Conservation (phyloP, 2,797 vertebrate genomes). For the Psittacula echo region DNA sequence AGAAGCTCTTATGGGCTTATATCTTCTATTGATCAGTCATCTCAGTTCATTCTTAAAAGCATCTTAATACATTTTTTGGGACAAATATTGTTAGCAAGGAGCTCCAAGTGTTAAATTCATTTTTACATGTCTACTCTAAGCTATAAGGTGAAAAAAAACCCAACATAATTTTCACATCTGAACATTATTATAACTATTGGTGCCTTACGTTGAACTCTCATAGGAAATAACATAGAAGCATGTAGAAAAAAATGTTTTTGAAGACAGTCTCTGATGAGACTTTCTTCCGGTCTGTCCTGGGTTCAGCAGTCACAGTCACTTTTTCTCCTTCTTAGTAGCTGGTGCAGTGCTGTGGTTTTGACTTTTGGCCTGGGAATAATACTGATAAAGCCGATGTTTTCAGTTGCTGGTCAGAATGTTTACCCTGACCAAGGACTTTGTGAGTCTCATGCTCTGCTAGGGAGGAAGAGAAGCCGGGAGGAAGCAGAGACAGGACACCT, state of each 20-base stretch:
- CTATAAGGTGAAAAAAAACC: background rate
- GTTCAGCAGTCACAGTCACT: no score
- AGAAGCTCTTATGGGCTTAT: background rate
- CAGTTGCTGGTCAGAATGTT: no score
- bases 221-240: background rate
- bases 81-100: background rate
- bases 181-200: background rate
- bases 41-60: background rate
- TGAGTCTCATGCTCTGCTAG: no score
- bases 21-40: background rate
- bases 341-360: no score
- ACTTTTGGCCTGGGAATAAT: no score
- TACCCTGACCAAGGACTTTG: no score
- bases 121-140: background rate
- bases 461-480: no score
- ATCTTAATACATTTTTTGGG: background rate
- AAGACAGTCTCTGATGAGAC: background rate
- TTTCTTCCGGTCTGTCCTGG: background rate
- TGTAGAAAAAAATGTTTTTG: background rate
- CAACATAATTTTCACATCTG: background rate
- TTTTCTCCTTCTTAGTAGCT: no score
- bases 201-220: background rate
- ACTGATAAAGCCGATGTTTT: no score
- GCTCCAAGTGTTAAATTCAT: background rate
- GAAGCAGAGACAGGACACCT: no score